Evolutionary conservation across 35 echinoderm and acorn worm genomes (phyloP), one percentile per base, ranked within the genome.

Genomic region (Amphiura filiformis): DNA sequence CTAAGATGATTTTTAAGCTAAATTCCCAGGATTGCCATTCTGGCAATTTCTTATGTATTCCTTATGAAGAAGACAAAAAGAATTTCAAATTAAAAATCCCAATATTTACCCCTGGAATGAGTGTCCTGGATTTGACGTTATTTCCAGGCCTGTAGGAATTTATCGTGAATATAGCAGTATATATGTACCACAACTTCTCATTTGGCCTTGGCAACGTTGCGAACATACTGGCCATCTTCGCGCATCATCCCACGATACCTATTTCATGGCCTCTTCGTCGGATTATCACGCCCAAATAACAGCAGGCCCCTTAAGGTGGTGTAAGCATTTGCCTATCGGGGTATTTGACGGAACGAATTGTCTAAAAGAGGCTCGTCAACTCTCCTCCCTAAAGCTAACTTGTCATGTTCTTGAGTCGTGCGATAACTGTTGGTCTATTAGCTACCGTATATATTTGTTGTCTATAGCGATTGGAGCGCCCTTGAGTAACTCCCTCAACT

Each of bases 351-450:
- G 61, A 70, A 30, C 61, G 28, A 70, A 70, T 70, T 70, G 61
- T 70, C 61, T 70, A 70, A 30, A 70, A 70, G 61, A 70, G 28
- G 61, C 61, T 70, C 61, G 61, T 70, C 61, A 70, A 70, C 61
- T 70, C 28, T 70, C 61, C 61, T 70, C 61, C 61, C 61, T 70
- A 26, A 70, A 70, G 61, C 17, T 70, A 70, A 18, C 15, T 26
- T 70, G 61, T 70, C 61, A 70, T 70, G 61, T 70, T 70, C 61
- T 26, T 70, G 7, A 70, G 7, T 70, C 17, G 17, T 70, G 61
- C 26, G 26, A 70, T 70, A 70, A 70, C 61, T 70, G 28, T 70
- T 70, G 61, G 61, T 70, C 61, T 70, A 70, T 70, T 70, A 70
- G 61, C 61, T 70, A 11, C 11, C 28, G 61, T 70, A 70, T 70